Base-by-base conservation (phyloP, 2,888 invertebrate species). In the Leucoma salicis region DNA sequence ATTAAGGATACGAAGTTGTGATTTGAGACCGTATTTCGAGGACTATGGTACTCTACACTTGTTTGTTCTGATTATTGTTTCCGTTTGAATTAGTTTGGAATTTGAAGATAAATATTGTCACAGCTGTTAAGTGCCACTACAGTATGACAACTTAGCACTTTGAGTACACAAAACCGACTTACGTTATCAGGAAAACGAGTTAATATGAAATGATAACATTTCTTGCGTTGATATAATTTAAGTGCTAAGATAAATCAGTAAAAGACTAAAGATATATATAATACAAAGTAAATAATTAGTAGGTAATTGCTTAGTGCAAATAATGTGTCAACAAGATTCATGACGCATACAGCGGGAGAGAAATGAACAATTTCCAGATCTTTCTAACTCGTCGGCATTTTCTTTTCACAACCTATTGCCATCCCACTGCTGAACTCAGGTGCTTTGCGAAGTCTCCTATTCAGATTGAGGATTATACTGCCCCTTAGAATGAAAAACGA, bases 1-100 rank as follows among this genome's bases (percentile, higher is more conserved):
- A 76, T 78, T 75, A 70, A 70, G 74, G 75, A 59, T 70, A 66
- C 70, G 63, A 64, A 63, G 64, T 63, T 62, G 61, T 71, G 66
- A 71, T 74, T 70, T 67, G 60, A 61, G 60, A 62, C 56, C 60
- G 59, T 56, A 56, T 50, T 57, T 58, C 42, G 39, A 13, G 3
- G 14, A 14, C 14, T 8, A 29, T n/a, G 29, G 6, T 3, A 21
- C 38, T 47, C 38, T 47, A 49, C 38, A 44, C 49, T 49, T 29
- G 42, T 16, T 33, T 15, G 12, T 11, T 14, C 38, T 46, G 46
- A 59, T 49, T 34, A 41, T 42, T 35, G 32, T 49, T 35, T 8
- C 14, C 18, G 29, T 28, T 39, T 13, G 14, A 44, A 37, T 36
- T 31, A 39, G 25, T 44, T 14, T 29, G 31, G 1, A 25, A 3